These are phyloP conservation scores for Diplodus sargus DNA, from an alignment of 2,797 vertebrate species.

Conservation along the genomic window DNA sequence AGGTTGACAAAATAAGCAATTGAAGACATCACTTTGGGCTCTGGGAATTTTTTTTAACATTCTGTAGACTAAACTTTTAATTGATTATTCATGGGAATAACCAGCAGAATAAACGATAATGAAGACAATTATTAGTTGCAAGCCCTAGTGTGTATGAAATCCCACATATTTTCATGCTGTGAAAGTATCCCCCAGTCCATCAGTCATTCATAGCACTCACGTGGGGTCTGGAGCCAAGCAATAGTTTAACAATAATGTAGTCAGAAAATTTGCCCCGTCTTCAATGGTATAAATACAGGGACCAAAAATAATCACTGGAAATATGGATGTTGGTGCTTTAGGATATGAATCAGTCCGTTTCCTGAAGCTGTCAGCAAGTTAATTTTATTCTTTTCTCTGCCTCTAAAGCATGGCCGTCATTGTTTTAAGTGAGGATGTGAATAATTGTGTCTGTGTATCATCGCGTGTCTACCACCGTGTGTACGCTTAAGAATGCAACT, in stretches of 20 bases:
- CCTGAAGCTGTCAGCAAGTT: conserved; percentile 65
- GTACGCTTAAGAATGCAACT: conserved; percentile 54
- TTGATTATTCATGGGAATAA: too few species aligned
- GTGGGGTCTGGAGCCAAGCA: conserved; percentile 33
- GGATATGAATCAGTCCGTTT: conserved; percentile 83
- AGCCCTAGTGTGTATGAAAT: neutral
- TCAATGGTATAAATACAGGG: conserved; percentile 70
- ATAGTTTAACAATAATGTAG: conserved; percentile 39
- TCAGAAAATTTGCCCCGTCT: conserved; percentile 42
- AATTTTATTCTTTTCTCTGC: conserved; percentile 64
- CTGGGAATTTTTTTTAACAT: too few species aligned
- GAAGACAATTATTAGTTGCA: too few species aligned
- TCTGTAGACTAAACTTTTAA: too few species aligned
- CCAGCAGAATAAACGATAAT: too few species aligned
- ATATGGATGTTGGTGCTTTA: conserved; percentile 77
- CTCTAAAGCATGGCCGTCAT: conserved; percentile 58
- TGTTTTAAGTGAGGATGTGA: conserved; percentile 77
- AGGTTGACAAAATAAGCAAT: too few species aligned
- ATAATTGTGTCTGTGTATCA: conserved; percentile 70
- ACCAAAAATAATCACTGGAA: conserved; percentile 83
- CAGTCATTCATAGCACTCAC: neutral
- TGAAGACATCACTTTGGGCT: too few species aligned
- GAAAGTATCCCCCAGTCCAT: neutral
- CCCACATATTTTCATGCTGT: neutral
- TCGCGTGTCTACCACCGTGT: conserved; percentile 52